These are phyloP conservation scores for Centrocercus urophasianus DNA, from an alignment of 2,113 vertebrate genomes.

Conservation along the genomic window DNA sequence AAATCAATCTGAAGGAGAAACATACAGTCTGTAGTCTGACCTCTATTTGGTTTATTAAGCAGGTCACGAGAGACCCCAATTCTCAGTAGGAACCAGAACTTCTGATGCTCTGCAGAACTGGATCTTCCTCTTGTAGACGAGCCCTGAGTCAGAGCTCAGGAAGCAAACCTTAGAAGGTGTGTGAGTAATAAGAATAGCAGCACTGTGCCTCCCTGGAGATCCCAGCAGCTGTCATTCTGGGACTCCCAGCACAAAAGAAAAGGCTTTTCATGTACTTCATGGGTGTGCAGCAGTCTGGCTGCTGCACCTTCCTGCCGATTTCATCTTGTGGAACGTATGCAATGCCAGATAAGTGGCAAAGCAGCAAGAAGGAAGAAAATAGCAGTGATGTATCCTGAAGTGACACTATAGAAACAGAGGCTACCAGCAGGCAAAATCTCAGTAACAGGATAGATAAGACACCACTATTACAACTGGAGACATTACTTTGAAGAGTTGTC, in stretches of 20 bases:
- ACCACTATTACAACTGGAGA: neutral
- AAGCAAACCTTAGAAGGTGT: neutral
- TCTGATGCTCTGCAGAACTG: neutral
- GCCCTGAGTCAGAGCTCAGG: neutral
- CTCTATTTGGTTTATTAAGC: neutral
- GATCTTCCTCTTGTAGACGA: neutral
- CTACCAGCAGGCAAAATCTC: neutral
- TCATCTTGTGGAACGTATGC: fast-evolving
- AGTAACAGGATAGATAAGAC: neutral
- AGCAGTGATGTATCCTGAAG: neutral
- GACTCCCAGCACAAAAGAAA: fast-evolving
- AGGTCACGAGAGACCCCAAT: neutral
- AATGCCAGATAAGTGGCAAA: neutral
- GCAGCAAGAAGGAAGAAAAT: neutral
- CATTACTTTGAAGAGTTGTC: neutral
- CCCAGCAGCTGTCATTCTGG: neutral
- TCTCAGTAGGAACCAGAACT: neutral
- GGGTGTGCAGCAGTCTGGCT: neutral
- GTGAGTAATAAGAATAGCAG: fast-evolving
- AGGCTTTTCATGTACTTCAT: fast-evolving
- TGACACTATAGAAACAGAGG: neutral
- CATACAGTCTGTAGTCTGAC: neutral
- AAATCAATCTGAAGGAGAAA: slow-evolving; percentile 3
- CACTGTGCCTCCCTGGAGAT: neutral
- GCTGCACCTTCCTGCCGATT: neutral